Conservation (phyloP, 2,797 vertebrate species). For the Phoxinus dragarum region DNA sequence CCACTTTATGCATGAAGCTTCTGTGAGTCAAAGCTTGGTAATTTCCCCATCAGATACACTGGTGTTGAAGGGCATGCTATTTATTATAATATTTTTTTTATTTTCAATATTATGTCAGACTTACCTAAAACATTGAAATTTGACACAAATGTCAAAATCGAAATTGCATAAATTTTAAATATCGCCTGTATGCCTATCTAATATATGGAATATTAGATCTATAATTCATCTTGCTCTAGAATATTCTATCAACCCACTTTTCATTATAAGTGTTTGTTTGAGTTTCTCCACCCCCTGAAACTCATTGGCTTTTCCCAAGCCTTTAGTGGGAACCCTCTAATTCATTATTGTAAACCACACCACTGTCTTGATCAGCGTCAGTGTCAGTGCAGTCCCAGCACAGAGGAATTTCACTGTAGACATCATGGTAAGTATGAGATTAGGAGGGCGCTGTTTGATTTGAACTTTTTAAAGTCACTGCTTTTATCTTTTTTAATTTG, state of each 20-base stretch:
- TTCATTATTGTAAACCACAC: slow-evolving; percentile 32
- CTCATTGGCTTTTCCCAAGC: slow-evolving; percentile 49
- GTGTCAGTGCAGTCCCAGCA: slow-evolving; percentile 8
- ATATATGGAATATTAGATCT: background rate
- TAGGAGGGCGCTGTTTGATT: background rate
- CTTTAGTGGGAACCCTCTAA: slow-evolving; percentile 30
- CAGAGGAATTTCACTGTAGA: slow-evolving; percentile 25
- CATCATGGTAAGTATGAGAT: slow-evolving; percentile 42
- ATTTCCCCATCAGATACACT: background rate
- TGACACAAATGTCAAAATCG: background rate
- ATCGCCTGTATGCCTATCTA: background rate
- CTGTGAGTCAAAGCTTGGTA: background rate
- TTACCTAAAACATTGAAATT: background rate
- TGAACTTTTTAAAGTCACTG: background rate
- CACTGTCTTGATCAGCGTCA: slow-evolving; percentile 18
- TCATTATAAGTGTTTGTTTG: background rate
- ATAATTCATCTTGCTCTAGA: background rate
- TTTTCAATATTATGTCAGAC: background rate
- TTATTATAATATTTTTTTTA: background rate
- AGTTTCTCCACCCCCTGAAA: slow-evolving; percentile 54
- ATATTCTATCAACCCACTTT: slow-evolving; percentile 20
- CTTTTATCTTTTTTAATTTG: background rate
- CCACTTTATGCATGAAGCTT: background rate
- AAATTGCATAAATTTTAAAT: background rate
- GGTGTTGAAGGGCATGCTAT: background rate